Evolutionary conservation across 23 tunicate species (phyloP).

Genomic region (Halocynthia aurantium): DNA sequence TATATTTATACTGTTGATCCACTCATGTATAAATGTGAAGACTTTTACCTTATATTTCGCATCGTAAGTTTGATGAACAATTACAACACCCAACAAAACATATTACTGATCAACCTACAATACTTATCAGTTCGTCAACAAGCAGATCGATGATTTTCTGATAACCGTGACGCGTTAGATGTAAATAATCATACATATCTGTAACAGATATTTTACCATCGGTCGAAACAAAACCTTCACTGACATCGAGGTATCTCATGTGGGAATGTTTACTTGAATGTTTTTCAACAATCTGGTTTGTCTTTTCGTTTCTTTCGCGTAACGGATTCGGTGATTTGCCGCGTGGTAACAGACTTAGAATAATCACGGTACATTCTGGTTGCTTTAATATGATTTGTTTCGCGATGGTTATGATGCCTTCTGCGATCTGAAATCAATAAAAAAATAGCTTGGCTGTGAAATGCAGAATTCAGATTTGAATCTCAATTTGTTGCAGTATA

Average conservation of each 20-base stretch:
- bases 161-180: slow-evolving; percentile 21
- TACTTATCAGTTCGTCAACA: slow-evolving; percentile 10
- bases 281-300: slow-evolving; percentile 8
- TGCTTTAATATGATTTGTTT: neutral
- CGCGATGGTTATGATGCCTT: slow-evolving; percentile 7
- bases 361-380: slow-evolving; percentile 3
- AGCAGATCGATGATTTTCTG: slow-evolving; percentile 3
- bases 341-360: slow-evolving; percentile 16
- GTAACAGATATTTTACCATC: slow-evolving; percentile 23
- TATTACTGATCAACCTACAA: slow-evolving; percentile 6
- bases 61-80: neutral
- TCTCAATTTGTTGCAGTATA: too few relatives aligned
- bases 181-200: slow-evolving; percentile 29
- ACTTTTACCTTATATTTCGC: neutral
- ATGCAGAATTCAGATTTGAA: neutral
- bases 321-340: slow-evolving; percentile 19
- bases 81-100: neutral
- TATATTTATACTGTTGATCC: too few relatives aligned
- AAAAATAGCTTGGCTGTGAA: neutral
- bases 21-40: too few relatives aligned
- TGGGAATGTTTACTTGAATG: neutral
- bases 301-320: slow-evolving; percentile 5
- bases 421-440: slow-evolving; percentile 5
- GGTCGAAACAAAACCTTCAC: slow-evolving; percentile 20
- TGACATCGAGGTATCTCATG: slow-evolving; percentile 9